phyloP scores from a whole-genome alignment of 2,888 invertebrate species.

The Erynnis tages region DNA sequence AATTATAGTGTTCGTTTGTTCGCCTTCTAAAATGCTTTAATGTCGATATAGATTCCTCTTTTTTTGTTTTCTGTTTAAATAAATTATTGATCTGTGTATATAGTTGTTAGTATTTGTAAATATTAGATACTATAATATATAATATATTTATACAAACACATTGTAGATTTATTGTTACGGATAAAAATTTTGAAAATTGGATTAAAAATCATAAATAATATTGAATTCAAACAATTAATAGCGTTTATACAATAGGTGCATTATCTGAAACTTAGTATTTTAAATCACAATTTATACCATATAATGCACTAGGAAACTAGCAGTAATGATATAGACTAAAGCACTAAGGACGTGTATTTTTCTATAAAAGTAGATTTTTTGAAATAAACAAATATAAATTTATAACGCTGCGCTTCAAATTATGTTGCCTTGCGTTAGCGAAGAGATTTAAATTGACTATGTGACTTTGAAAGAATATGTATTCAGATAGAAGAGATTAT shows the following conservation, averaged over 20 bases:
- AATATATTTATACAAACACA: constrained; percentile 56
- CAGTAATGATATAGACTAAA: constrained; percentile 59
- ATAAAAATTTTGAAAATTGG: constrained; percentile 44
- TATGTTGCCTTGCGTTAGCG: constrained; percentile 59
- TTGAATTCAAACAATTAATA: constrained; percentile 23
- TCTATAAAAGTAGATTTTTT: constrained; percentile 67
- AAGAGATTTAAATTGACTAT: constrained; percentile 40
- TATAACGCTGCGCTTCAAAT: constrained; percentile 56
- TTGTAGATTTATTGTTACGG: constrained; percentile 44
- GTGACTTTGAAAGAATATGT: constrained; percentile 25
- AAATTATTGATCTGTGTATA: constrained; percentile 76
- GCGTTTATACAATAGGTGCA: constrained; percentile 41
- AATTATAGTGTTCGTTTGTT: constrained; percentile 67
- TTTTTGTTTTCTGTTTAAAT: constrained; percentile 44
- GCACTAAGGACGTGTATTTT: constrained; percentile 80
- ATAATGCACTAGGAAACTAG: constrained; percentile 48
- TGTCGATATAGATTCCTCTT: constrained; percentile 61
- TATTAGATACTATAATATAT: constrained; percentile 47
- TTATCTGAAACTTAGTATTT: constrained; percentile 52
- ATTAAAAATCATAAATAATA: constrained; percentile 49
- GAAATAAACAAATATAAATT: constrained; percentile 35
- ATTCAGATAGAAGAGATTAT: constrained; percentile 40
- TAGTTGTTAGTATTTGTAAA: constrained; percentile 74
- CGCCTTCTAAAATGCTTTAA: constrained; percentile 79
- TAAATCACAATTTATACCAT: constrained; percentile 48